Evolutionary conservation across 1,140 invertebrate species (phyloP).

Genomic region (Pseudomyrmex pallidus): DNA sequence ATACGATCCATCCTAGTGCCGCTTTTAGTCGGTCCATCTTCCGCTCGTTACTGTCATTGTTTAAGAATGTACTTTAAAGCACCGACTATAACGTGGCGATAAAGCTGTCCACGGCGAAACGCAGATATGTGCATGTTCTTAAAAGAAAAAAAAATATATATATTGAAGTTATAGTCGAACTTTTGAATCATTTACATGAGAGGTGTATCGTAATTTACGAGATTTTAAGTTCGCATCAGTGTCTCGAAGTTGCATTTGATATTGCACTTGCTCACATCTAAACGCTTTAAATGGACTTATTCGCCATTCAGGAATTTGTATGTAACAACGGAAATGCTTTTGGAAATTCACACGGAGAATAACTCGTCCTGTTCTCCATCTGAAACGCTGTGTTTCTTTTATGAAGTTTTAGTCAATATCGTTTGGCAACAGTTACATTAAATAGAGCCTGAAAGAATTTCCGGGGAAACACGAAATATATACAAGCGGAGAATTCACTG

Average conservation of each 20-base stretch:
- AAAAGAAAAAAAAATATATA: neutral
- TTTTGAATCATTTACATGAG: neutral
- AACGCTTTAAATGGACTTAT: neutral
- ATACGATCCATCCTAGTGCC: constrained; percentile 65
- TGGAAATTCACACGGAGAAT: neutral
- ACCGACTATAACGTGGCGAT: constrained; percentile 30
- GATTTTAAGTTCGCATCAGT: constrained; percentile 3
- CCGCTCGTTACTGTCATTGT: constrained; percentile 28
- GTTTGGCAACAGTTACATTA: constrained; percentile 30
- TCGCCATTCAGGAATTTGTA: constrained; percentile 1
- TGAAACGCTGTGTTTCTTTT: neutral
- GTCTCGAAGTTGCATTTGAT: neutral
- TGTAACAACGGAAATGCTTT: neutral
- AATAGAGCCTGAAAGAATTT: constrained; percentile 16
- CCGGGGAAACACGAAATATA: neutral
- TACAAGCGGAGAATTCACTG: neutral
- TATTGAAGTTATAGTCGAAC: too few species aligned
- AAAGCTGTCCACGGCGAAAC: constrained; percentile 20
- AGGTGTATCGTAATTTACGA: neutral
- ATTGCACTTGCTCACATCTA: neutral
- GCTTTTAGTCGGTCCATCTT: constrained; percentile 48
- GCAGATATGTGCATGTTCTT: neutral
- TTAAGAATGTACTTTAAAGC: constrained; percentile 69
- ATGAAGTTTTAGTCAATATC: constrained; percentile 20
- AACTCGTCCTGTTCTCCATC: neutral